Conservation (phyloP, 2,797 vertebrate species). For the Sebastiscus tertius region DNA sequence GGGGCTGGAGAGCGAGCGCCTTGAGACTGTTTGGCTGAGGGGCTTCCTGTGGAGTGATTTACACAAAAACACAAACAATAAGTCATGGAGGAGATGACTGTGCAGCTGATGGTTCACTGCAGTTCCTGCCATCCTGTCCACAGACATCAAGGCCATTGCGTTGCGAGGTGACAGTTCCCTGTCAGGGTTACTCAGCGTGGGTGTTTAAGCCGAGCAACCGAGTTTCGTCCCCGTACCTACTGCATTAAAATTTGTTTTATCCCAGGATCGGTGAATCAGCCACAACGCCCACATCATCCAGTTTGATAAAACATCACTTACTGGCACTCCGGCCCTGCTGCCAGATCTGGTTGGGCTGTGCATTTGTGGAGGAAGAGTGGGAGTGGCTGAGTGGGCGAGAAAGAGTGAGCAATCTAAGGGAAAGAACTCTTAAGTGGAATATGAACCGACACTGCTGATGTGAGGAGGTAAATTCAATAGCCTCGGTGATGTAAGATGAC, state of each 20-base stretch:
- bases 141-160: not conserved
- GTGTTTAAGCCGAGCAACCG: not conserved
- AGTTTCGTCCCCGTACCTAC: constrained; percentile 1
- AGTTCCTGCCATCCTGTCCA: not conserved
- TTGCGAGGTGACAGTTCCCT: not conserved
- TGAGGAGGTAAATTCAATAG: constrained; percentile 21
- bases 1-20: constrained; percentile 91
- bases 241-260: constrained; percentile 14
- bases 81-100: constrained; percentile 3
- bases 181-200: not conserved
- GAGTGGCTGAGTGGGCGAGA: constrained; percentile 45
- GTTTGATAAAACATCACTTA: constrained; percentile 40
- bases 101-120: not conserved
- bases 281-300: constrained; percentile 58
- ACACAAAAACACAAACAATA: constrained; percentile 35
- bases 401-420: constrained; percentile 16
- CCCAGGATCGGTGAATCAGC: constrained; percentile 54
- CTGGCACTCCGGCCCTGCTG: constrained; percentile 27
- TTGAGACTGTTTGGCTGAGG: constrained; percentile 89
- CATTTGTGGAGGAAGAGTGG: constrained; percentile 45
- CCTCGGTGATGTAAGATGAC: constrained; percentile 12
- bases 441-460: constrained; percentile 13
- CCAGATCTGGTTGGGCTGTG: constrained; percentile 29
- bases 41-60: constrained; percentile 84
- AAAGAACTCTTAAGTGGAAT: constrained; percentile 38